Evolutionary conservation across 2,888 invertebrate species (phyloP).

Genomic region (Trimorus sp.): DNA sequence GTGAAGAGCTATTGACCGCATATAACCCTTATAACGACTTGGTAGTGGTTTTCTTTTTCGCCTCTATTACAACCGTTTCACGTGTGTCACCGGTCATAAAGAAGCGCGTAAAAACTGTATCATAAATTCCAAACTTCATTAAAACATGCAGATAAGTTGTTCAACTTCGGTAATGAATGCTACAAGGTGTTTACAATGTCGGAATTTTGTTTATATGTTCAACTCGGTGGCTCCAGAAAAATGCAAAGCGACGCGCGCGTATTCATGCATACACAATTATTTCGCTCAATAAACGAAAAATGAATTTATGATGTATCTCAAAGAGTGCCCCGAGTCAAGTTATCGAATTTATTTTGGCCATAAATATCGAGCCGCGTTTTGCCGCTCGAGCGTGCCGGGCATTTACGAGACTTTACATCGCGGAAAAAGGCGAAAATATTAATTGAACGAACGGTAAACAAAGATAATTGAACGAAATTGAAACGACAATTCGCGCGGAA

Average conservation of each 20-base stretch:
- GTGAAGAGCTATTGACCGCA: too few relatives aligned
- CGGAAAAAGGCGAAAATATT: too few relatives aligned
- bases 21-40: too few relatives aligned
- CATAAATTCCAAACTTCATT: conserved; percentile 50
- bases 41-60: not conserved
- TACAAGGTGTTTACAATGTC: conserved; percentile 32
- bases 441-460: too few relatives aligned
- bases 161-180: conserved; percentile 47
- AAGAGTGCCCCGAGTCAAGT: too few relatives aligned
- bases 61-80: conserved; percentile 28
- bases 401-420: too few relatives aligned
- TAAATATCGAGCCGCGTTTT: too few relatives aligned
- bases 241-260: conserved; percentile 13
- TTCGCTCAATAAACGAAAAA: conserved; percentile 24
- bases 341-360: too few relatives aligned
- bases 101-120: conserved; percentile 45
- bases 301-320: conserved; percentile 2
- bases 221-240: conserved; percentile 21
- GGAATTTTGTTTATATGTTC: conserved; percentile 30
- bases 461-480: too few relatives aligned
- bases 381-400: too few relatives aligned
- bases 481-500: too few relatives aligned
- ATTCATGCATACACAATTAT: conserved; percentile 30
- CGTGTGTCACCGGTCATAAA: conserved; percentile 25
- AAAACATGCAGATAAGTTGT: conserved; percentile 52